Evolutionary conservation across 2,113 vertebrate genomes (phyloP).

Genomic region (Recurvirostra avosetta): DNA sequence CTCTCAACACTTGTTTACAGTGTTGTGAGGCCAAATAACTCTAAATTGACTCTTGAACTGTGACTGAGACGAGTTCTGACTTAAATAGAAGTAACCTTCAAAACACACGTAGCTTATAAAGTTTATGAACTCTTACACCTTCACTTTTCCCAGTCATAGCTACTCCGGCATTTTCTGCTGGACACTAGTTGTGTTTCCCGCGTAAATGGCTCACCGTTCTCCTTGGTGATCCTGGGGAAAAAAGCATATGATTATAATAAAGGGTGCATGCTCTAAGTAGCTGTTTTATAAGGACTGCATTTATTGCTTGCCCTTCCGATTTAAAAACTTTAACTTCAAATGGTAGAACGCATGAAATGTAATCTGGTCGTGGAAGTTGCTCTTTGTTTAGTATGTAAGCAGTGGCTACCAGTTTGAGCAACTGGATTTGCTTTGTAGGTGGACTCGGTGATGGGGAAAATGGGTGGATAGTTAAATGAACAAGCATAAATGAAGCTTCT

Average conservation of each 20-base stretch:
- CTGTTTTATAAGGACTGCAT: neutral
- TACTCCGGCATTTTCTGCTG: neutral
- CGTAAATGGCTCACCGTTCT: neutral
- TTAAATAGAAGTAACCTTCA: neutral
- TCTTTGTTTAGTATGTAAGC: neutral
- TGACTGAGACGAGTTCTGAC: neutral
- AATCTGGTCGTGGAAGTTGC: neutral
- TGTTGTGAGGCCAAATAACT: neutral
- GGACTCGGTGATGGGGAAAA: neutral
- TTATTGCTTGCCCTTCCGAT: neutral
- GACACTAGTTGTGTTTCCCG: neutral
- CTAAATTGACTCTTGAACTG: neutral
- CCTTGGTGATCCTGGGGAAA: neutral
- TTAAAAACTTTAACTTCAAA: neutral
- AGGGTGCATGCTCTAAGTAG: neutral
- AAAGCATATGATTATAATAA: neutral
- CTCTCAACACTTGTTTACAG: neutral
- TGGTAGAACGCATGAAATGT: neutral
- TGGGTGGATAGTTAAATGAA: neutral
- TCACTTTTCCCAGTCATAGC: neutral
- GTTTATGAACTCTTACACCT: neutral
- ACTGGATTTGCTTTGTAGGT: conserved; percentile 19
- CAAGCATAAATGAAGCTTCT: neutral
- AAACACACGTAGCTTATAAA: neutral
- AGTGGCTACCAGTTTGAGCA: neutral